Evolutionary conservation across 2,113 vertebrate genomes (phyloP).

Genomic region (Pterocles burchelli): DNA sequence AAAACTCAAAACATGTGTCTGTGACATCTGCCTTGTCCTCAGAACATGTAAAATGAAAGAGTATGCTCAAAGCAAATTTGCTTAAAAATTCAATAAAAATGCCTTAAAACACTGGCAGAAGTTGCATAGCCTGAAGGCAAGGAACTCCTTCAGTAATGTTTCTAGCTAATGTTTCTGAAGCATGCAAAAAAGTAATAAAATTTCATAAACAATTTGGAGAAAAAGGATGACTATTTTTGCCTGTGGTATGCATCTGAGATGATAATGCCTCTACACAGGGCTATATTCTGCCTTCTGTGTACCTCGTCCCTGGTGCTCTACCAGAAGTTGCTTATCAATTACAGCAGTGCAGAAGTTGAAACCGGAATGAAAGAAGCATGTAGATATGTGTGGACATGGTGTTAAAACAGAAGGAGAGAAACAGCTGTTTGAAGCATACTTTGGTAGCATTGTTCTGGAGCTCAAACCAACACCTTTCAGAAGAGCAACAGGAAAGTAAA

Average conservation of each 20-base stretch:
- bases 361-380: not conserved
- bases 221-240: not conserved
- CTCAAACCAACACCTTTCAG: not conserved
- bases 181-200: not conserved
- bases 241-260: not conserved
- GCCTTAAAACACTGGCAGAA: slow-evolving; percentile 42
- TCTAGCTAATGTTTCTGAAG: slow-evolving; percentile 20
- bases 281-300: not conserved
- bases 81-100: slow-evolving; percentile 50
- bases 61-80: slow-evolving; percentile 28
- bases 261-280: not conserved
- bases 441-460: not conserved
- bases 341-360: not conserved
- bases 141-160: slow-evolving; percentile 23
- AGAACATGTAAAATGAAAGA: not conserved
- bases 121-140: slow-evolving; percentile 18
- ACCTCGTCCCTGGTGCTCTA: not conserved
- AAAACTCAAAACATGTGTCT: not conserved
- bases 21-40: not conserved
- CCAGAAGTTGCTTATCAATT: not conserved
- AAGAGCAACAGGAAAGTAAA: slow-evolving; percentile 21
- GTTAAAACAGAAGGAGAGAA: slow-evolving; percentile 23
- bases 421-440: not conserved
- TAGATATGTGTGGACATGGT: not conserved
- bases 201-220: not conserved